Base-by-base conservation (phyloP, 2,113 vertebrate genomes). In the Phycodurus eques region DNA sequence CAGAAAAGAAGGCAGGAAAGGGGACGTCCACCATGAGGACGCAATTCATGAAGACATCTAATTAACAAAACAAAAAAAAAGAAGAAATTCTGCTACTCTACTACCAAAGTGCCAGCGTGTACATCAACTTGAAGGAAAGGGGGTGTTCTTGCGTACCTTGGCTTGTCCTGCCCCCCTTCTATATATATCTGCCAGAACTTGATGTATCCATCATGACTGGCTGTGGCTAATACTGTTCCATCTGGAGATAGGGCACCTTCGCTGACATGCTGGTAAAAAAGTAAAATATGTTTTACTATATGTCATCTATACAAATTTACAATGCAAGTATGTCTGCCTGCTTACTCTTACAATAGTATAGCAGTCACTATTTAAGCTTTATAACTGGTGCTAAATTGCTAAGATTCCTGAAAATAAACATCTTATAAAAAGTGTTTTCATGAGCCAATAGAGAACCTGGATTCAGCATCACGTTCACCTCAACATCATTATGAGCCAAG, bases 101-200 rank as follows among this genome's bases (percentile, higher is more conserved):
- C 17, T 57, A 8, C 6, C n/a, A 61, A 11, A 31, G 31, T 31
- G 66, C 17, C 20, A 13, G 31, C 27, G 0, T 20, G 5, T 17
- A 9, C 9, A n/a, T 14, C 43, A 57, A n/a, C 8, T 20, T 39
- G 3, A 39, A 39, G 35, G 35, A 39, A 39, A 39, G 6, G 35
- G 0, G 27, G 27, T 53, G 7, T 56, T 56, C 20, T 22, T 0
- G 2, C 62, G 85, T 91, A 99, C 98, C 98, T 96, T 31, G 97
- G 96, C 56, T 96, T 95, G 51, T 98, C 96, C 74, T 96, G 96
- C 1, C 92, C 94, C 0, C 96, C 97, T 69, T 99, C 98, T 53
- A 98, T 96, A 81, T 99, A 99, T 74, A 99, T 98, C 91, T 99
- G 98, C 98, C 98, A 99, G 89, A 99, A 99, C 88, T 99, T 99